Base-by-base conservation (phyloP, 1,140 invertebrate species). In the Halictus rubicundus region DNA sequence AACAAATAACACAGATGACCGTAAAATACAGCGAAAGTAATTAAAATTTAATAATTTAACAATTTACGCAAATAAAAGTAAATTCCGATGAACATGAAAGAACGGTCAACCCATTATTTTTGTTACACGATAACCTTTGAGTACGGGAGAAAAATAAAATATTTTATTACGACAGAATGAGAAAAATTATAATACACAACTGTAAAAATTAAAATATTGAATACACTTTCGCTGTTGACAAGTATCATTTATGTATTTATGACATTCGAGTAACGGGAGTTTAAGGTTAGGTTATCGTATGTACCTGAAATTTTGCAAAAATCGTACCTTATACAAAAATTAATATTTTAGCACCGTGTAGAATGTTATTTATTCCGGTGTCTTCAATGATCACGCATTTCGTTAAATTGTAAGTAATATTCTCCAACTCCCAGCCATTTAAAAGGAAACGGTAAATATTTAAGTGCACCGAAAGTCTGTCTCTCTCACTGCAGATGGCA, bases 401-500 rank as follows among this genome's bases (percentile, higher is more conserved):
- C 19, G 14, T 37, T 78, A 66, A 68, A 27, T 49, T 25, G 12
- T 23, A 52, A 61, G 2, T 71, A 16, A 71, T 32, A 14, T 19
- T 25, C 46, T 59, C 14, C 39, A 4, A 39, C 4, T 37, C 57
- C 21, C 16, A 66, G 65, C 25, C 66, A 78, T 70, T 65, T 64
- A 57, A 71, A 81, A 69, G 14, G 12, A 65, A 78, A 81, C 60
- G 25, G 68, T 70, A 81, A 81, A 78, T 76, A 78, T 77, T 77
- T 54, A 61, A 80, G 37, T 46, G 32, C 21, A 69, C 42, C 37
- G 4, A 27, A 80, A 80, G 59, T 80, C 10, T 46, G 27, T 19
- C 4, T 46, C 10, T 54, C 49, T 16, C 37, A 64, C 37, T 80
- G 32, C 8, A 80, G 79, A 80, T 77, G 73, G 79, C 66, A 49